phyloP scores from a whole-genome alignment of 2,888 invertebrate genomes.

The Hartigia nigra region DNA sequence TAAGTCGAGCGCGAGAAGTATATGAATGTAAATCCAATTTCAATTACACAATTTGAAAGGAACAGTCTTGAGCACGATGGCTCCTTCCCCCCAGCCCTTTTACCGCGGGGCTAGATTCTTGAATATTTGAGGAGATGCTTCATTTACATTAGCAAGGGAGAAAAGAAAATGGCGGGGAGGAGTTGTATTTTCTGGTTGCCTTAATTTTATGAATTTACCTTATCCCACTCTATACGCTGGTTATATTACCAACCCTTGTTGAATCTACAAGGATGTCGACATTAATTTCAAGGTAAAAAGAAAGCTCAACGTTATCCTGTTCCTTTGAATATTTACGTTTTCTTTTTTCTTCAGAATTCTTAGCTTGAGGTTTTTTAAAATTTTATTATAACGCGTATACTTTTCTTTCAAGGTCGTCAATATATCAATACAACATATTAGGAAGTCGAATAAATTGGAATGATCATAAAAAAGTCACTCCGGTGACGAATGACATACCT shows the following conservation, averaged over 20 bases:
- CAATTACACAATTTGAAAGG: background rate
- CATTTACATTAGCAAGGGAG: background rate
- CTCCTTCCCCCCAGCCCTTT: background rate
- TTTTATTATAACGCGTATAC: no score
- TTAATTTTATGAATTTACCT: background rate
- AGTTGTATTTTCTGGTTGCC: background rate
- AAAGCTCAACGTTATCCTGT: background rate
- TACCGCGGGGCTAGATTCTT: background rate
- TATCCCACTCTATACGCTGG: background rate
- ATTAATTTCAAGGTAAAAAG: background rate
- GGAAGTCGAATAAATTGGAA: background rate
- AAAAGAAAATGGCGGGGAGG: background rate
- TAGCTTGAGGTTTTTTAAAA: background rate
- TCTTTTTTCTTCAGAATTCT: background rate
- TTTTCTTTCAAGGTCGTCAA: background rate
- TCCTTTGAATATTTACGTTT: background rate
- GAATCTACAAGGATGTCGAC: background rate
- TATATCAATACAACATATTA: background rate
- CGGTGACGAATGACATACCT: constrained; percentile 31
- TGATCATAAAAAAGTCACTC: background rate
- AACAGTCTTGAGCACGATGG: background rate
- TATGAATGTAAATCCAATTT: background rate
- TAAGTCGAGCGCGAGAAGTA: background rate
- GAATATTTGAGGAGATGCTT: background rate
- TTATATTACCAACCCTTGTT: background rate